Evolutionary conservation across 1,140 invertebrate species (phyloP).

Genomic region (Adoxophyes honmai): DNA sequence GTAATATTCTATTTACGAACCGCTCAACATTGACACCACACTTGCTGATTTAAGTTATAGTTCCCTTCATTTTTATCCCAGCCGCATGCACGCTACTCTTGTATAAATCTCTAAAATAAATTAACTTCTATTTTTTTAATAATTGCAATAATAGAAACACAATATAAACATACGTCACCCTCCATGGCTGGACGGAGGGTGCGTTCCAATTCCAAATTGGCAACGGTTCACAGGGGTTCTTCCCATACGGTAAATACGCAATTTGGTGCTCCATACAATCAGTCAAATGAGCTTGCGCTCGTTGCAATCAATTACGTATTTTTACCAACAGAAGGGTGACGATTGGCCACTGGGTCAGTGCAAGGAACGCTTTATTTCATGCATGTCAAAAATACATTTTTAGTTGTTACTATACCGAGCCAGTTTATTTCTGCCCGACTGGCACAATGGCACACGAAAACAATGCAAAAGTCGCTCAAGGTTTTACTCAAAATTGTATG

Average conservation of each 20-base stretch:
- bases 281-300: constrained; percentile 66
- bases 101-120: not conserved
- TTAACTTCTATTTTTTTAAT: constrained; percentile 23
- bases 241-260: constrained; percentile 72
- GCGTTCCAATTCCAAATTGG: constrained; percentile 62
- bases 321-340: constrained; percentile 42
- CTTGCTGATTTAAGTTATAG: too few species aligned
- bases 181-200: constrained; percentile 35
- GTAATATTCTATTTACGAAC: too few species aligned
- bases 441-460: too few species aligned
- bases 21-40: too few species aligned
- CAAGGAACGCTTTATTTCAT: not conserved
- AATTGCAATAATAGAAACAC: constrained; percentile 45
- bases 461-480: too few species aligned
- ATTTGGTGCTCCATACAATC: constrained; percentile 68
- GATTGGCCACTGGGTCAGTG: constrained; percentile 49
- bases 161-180: constrained; percentile 50
- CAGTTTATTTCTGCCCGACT: too few species aligned
- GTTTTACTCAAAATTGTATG: too few species aligned
- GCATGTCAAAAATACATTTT: too few species aligned
- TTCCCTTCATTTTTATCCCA: too few species aligned
- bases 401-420: too few species aligned
- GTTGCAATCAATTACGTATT: constrained; percentile 71
- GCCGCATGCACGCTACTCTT: too few species aligned
- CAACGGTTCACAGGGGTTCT: constrained; percentile 64